phyloP scores from a whole-genome alignment of 1,140 invertebrate species.

The Zaprionus davidi region DNA sequence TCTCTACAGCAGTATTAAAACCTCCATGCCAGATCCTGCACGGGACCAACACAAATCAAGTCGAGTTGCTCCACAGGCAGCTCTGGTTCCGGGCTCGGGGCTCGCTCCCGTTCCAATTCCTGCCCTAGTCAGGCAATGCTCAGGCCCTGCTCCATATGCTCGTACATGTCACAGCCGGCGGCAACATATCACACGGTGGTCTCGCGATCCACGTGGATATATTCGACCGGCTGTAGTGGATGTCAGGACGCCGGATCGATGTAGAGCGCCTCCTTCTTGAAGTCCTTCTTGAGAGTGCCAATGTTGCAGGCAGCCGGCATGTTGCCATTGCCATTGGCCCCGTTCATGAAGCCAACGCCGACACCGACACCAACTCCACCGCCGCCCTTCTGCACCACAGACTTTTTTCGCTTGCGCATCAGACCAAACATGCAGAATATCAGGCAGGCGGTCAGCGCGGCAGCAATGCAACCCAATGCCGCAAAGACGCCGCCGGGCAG shows the following conservation, averaged over 20 bases:
- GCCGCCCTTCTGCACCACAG: conserved; percentile 85
- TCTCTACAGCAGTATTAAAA: conserved; percentile 56
- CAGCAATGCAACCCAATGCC: conserved; percentile 86
- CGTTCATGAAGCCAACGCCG: conserved; percentile 83
- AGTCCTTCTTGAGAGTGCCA: conserved; percentile 83
- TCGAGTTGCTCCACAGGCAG: conserved; percentile 19
- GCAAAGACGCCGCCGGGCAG: conserved; percentile 85
- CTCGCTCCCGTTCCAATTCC: conserved; percentile 16
- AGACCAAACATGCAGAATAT: conserved; percentile 85
- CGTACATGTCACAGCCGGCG: conserved; percentile 70
- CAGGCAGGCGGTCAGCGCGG: conserved; percentile 86
- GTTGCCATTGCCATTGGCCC: conserved; percentile 68
- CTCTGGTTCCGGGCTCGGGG: neutral
- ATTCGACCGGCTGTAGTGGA: conserved; percentile 93
- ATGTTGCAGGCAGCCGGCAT: conserved; percentile 71
- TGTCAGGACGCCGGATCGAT: conserved; percentile 91
- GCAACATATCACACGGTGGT: conserved; percentile 90
- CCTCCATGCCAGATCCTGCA: conserved; percentile 66
- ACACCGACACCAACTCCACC: conserved; percentile 71
- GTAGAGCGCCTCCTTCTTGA: conserved; percentile 86
- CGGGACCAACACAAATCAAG: conserved; percentile 31
- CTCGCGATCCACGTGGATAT: conserved; percentile 94
- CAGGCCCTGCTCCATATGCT: conserved; percentile 66
- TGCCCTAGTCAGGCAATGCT: conserved; percentile 56
- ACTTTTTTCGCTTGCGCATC: conserved; percentile 86